Evolutionary conservation across 1,140 invertebrate genomes (phyloP).

Genomic region (Tetramorium simillimum): DNA sequence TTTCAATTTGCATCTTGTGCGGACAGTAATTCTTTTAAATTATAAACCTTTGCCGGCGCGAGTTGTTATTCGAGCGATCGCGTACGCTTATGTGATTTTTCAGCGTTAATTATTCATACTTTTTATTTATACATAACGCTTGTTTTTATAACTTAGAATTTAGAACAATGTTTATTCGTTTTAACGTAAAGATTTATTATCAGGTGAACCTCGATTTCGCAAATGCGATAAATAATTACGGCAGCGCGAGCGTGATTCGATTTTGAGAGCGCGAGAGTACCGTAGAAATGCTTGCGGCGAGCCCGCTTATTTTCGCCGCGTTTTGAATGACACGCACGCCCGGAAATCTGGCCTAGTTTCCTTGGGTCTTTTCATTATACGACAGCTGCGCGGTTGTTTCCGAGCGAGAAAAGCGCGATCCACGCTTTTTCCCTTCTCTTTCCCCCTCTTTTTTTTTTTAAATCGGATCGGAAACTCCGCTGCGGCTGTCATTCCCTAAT

Average conservation of each 20-base stretch:
- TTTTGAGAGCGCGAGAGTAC: neutral
- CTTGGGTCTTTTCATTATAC: conserved; percentile 27
- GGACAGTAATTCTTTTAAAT: neutral
- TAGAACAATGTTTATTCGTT: neutral
- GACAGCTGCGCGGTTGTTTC: neutral
- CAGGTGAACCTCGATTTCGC: neutral
- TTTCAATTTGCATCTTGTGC: conserved; percentile 5
- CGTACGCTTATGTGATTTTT: neutral
- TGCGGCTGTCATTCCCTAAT: neutral
- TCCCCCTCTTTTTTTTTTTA: neutral
- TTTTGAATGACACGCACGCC: neutral
- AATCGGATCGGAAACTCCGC: conserved; percentile 1
- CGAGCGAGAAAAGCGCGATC: conserved; percentile 5
- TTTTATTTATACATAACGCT: neutral
- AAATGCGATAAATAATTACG: conserved; percentile 27
- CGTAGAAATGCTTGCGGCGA: neutral
- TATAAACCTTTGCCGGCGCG: neutral
- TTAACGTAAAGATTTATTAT: neutral
- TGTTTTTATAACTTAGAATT: neutral
- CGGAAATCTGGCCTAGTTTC: conserved; percentile 34
- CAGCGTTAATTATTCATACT: neutral
- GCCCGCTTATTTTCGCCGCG: conserved; percentile 4
- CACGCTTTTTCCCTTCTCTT: neutral
- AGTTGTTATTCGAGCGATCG: neutral
- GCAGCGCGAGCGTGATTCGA: neutral